Evolutionary conservation across 1,140 invertebrate genomes (phyloP).

Genomic region (Ips typographus): DNA sequence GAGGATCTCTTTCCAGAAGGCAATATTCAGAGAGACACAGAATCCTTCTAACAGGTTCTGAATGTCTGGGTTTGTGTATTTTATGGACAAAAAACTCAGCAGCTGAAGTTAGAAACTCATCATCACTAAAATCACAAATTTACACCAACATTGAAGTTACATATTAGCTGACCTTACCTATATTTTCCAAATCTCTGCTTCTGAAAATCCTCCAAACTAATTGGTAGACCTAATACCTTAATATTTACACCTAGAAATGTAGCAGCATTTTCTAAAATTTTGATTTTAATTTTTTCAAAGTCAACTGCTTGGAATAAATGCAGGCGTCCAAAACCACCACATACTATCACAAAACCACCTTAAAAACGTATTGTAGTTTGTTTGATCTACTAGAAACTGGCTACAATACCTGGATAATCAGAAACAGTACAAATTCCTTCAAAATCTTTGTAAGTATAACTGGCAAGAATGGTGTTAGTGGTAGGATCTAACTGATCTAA

Average conservation of each 20-base stretch:
- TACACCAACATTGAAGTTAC: neutral
- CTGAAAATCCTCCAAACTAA: conserved; percentile 83
- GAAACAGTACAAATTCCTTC: conserved; percentile 71
- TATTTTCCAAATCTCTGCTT: conserved; percentile 87
- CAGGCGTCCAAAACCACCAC: conserved; percentile 82
- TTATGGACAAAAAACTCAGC: conserved; percentile 93
- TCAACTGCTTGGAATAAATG: conserved; percentile 87
- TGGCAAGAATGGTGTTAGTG: conserved; percentile 75
- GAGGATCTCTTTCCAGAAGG: conserved; percentile 93
- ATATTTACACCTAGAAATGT: conserved; percentile 81
- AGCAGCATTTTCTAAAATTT: conserved; percentile 77
- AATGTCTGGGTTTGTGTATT: conserved; percentile 71
- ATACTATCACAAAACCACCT: conserved; percentile 85
- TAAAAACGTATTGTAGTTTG: conserved; percentile 11
- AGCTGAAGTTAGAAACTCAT: conserved; percentile 70
- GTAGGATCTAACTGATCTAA: conserved; percentile 88
- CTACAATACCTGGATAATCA: conserved; percentile 51
- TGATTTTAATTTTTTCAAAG: conserved; percentile 82
- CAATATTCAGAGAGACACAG: conserved; percentile 96
- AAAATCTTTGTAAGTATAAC: conserved; percentile 93
- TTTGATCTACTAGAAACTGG: neutral
- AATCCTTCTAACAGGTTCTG: conserved; percentile 78
- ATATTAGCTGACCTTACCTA: conserved; percentile 60
- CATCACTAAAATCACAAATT: conserved; percentile 45
- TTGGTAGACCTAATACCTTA: conserved; percentile 78